These are phyloP conservation scores for Drosophila ezoana DNA, from an alignment of 2,888 invertebrate genomes.

Conservation along the genomic window DNA sequence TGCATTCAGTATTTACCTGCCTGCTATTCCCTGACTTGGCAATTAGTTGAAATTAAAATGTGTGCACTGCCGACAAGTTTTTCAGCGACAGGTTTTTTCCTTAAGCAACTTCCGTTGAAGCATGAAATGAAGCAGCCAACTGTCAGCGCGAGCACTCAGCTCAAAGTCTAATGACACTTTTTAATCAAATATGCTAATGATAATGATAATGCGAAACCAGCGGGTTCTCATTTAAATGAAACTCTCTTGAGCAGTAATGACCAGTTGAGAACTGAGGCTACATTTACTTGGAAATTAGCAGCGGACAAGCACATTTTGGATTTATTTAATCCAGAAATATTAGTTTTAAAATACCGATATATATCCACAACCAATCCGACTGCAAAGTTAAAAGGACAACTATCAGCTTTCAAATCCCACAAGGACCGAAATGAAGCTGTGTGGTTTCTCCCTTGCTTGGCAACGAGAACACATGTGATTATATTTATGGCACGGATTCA, in stretches of 20 bases:
- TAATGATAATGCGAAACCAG: conserved; percentile 72
- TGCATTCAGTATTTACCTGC: conserved; percentile 8
- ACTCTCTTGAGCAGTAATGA: conserved; percentile 28
- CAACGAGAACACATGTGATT: conserved; percentile 60
- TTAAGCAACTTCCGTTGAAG: conserved; percentile 71
- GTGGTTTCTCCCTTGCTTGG: conserved; percentile 34
- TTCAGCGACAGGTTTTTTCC: conserved; percentile 54
- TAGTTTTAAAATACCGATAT: too few relatives aligned
- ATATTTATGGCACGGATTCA: conserved; percentile 57
- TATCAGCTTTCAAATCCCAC: not conserved
- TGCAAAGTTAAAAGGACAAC: too few relatives aligned
- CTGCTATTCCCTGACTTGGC: conserved; percentile 46
- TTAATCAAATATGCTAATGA: conserved; percentile 82
- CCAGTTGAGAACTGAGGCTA: conserved; percentile 10
- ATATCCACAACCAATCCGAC: too few relatives aligned
- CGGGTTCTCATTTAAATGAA: conserved; percentile 57
- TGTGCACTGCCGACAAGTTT: conserved; percentile 59
- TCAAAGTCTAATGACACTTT: conserved; percentile 73
- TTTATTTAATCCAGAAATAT: too few relatives aligned
- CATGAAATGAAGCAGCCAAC: conserved; percentile 62
- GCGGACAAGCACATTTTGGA: not conserved
- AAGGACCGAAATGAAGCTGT: conserved; percentile 17
- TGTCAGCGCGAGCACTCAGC: conserved; percentile 15
- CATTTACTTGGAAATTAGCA: conserved; percentile 5
- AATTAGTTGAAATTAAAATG: conserved; percentile 81